Evolutionary conservation across 2,888 invertebrate genomes (phyloP).

Genomic region (Teleiodes luculella): DNA sequence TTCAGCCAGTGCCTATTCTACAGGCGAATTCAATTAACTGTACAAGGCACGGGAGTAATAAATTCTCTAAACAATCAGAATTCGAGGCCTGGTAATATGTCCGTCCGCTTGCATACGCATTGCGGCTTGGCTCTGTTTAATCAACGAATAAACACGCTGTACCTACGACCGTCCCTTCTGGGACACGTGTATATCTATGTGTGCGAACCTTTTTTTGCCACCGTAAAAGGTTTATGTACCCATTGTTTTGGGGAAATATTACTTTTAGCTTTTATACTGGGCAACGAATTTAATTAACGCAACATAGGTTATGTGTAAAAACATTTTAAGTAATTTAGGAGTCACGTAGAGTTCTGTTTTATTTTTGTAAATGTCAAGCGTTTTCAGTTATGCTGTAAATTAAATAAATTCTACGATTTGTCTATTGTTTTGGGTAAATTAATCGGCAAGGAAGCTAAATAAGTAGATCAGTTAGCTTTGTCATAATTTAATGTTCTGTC

Average conservation of each 20-base stretch:
- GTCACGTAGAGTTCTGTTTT: too few relatives aligned
- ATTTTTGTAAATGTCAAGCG: neutral
- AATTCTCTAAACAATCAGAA: conserved; percentile 79
- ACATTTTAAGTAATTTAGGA: neutral
- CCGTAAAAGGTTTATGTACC: conserved; percentile 58
- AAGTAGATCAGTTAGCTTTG: too few relatives aligned
- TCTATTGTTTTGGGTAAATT: too few relatives aligned
- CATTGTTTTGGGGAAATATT: conserved; percentile 55
- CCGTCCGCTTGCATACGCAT: conserved; percentile 75
- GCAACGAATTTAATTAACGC: conserved; percentile 54
- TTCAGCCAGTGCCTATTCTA: conserved; percentile 71
- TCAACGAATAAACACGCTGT: conserved; percentile 72
- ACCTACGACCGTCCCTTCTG: conserved; percentile 47
- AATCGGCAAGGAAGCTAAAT: too few relatives aligned
- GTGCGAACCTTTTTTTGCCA: conserved; percentile 32
- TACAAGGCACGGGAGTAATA: conserved; percentile 77
- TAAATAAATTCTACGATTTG: too few relatives aligned
- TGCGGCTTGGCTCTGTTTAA: conserved; percentile 74
- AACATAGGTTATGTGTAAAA: conserved; percentile 14
- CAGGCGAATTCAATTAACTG: conserved; percentile 78
- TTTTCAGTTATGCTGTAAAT: too few relatives aligned
- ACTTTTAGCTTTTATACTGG: conserved; percentile 55
- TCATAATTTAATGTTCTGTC: too few relatives aligned
- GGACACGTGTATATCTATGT: conserved; percentile 53
- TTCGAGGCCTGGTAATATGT: conserved; percentile 77